Evolutionary conservation across 2,888 invertebrate species (phyloP), one percentile per base, ranked within the genome.

Genomic region (Chaitophorus viminalis): DNA sequence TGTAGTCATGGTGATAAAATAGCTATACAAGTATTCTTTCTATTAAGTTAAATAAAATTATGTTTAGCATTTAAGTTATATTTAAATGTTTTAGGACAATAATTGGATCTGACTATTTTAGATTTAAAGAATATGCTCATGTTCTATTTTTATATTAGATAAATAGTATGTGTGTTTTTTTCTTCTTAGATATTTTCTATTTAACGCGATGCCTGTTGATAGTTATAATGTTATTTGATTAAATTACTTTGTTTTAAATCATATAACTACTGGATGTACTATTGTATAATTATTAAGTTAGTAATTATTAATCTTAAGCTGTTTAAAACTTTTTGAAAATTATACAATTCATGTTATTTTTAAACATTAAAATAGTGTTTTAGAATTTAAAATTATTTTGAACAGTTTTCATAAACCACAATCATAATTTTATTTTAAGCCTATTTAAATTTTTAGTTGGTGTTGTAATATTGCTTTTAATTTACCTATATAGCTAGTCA

Each of bases 41-140:
- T 74, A 14, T 5, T 81, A 87, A 75, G 39, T 46, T 46, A 65
- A 39, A 39, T 46, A n/a, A 46, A 46, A 46, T 25, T 54, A 0
- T 78, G 39, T 86, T 72, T 87, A 74, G 60, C 65, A 60, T 65
- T 17, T 82, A 82, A 83, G 36, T 70, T 78, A 78, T 18, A 25
- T 60, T 74, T 31, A 36, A 86, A 79, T 39, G 54, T 74, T 86
- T 52, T 78, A 86, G 86, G 79, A 86, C 86, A 87, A 81, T 87
- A 87, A 87, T 79, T 81, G 60, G 81, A 87, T 87, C 87, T 87
- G 87, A 87, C 21, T 79, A 72, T 46, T 29, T 25, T 85, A 85
- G 33, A 52, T 77, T 85, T 33, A 77, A 68, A 68, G 68, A 60
- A 39, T 72, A 72, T 79, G 72, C 79, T 86, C 78, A 79, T 85